Conservation (phyloP, 53 echinoderm and acorn worm species). For the Luidia sarsii region DNA sequence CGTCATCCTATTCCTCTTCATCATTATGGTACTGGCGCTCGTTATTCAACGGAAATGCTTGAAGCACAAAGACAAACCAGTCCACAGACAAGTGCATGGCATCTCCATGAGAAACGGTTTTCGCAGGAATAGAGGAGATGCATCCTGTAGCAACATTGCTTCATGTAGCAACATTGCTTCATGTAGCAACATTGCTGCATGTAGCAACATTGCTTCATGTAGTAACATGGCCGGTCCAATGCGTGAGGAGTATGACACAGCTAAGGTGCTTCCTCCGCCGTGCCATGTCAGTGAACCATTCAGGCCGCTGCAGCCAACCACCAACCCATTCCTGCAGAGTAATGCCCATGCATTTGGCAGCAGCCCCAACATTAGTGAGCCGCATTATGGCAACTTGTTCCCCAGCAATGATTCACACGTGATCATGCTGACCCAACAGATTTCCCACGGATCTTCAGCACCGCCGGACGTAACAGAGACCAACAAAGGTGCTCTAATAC, state of each 20-base stretch:
- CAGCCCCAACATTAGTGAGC: constrained; percentile 5
- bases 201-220: too few species aligned
- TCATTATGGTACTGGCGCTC: constrained; percentile 68
- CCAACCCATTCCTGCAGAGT: constrained; percentile 23
- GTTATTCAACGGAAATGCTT: constrained; percentile 70
- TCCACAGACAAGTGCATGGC: constrained; percentile 9
- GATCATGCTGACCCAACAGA: constrained; percentile 29
- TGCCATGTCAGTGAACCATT: neutral
- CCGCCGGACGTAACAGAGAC: constrained; percentile 40
- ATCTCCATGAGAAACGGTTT: neutral
- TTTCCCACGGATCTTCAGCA: constrained; percentile 12
- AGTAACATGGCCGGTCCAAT: too few species aligned
- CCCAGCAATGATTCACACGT: constrained; percentile 15
- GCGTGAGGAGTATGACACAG: constrained; percentile 24
- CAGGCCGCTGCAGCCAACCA: constrained; percentile 6
- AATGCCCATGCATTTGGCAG: constrained; percentile 4
- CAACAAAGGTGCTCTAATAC: constrained; percentile 6
- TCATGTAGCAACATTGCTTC: too few species aligned
- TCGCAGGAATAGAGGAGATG: neutral
- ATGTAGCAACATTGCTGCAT: too few species aligned
- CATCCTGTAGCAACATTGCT: neutral
- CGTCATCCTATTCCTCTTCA: constrained; percentile 60
- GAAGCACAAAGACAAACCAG: constrained; percentile 58
- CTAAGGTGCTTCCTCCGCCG: constrained; percentile 21
- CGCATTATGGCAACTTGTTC: constrained; percentile 30